Percentiles rank a stretch among this genome's conserved stretches.
Conservation (phyloP, 2,797 vertebrate species). For the Sylvia borin region DNA sequence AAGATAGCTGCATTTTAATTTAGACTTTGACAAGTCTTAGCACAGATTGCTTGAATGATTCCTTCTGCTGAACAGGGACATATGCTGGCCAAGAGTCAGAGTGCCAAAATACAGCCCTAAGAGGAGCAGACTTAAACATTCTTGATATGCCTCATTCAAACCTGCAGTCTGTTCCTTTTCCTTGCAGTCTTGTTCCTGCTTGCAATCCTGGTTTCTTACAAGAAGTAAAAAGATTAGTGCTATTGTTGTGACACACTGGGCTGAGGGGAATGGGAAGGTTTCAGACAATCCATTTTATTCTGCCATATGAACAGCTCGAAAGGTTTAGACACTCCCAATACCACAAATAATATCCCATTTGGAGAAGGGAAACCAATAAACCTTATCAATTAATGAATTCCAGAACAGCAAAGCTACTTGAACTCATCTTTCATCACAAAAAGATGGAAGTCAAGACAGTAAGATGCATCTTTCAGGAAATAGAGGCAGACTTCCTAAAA, state of each 20-base stretch:
- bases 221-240: background rate
- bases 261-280: background rate
- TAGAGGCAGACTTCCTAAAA: background rate
- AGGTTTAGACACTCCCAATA: background rate
- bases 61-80: conserved; percentile 44
- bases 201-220: background rate
- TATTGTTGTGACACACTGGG: background rate
- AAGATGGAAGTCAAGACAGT: background rate
- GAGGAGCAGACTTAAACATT: background rate
- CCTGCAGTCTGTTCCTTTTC: background rate
- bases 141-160: background rate
- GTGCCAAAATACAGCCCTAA: background rate
- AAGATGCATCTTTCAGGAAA: background rate
- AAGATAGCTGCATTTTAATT: conserved; percentile 26
- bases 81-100: conserved; percentile 44
- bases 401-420: background rate
- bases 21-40: conserved; percentile 13
- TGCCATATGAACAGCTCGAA: background rate
- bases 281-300: background rate
- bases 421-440: background rate
- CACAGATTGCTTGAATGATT: conserved; percentile 28
- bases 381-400: background rate
- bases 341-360: background rate
- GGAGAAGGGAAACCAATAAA: background rate
- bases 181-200: background rate